These are phyloP conservation scores for Entomyzon cyanotis DNA, from an alignment of 2,113 vertebrate species.

Conservation along the genomic window DNA sequence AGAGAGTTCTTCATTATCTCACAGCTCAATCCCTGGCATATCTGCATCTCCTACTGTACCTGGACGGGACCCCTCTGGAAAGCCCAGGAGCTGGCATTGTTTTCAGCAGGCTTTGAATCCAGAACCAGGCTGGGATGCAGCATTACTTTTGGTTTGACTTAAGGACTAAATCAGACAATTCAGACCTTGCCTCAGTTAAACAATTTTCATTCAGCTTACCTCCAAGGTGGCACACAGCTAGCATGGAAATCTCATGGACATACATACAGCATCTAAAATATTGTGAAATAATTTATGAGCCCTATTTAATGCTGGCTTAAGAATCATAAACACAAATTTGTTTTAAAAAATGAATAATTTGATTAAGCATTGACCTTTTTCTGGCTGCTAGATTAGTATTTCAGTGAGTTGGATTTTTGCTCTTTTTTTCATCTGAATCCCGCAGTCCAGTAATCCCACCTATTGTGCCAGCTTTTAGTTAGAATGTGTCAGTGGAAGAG, in stretches of 20 bases:
- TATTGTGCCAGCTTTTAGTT: background rate
- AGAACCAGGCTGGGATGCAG: background rate
- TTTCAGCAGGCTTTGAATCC: background rate
- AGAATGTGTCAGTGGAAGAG: background rate
- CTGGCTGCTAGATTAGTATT: background rate
- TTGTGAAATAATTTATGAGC: background rate
- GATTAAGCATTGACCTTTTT: background rate
- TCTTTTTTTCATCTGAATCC: background rate
- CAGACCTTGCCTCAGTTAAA: background rate
- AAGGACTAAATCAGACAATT: background rate
- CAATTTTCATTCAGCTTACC: background rate
- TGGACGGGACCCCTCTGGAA: background rate
- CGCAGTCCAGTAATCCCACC: background rate
- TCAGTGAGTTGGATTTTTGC: background rate
- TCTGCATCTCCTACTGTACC: background rate
- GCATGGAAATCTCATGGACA: background rate
- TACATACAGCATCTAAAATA: background rate
- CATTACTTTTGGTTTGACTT: background rate
- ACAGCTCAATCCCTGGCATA: fast-evolving
- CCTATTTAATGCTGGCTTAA: background rate
- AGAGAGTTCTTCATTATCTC: background rate
- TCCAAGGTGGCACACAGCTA: background rate
- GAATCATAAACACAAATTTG: background rate
- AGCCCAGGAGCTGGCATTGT: background rate
- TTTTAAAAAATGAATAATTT: background rate